These are phyloP conservation scores for Meda fulgida DNA, from an alignment of 2,797 vertebrate genomes.

Conservation along the genomic window DNA sequence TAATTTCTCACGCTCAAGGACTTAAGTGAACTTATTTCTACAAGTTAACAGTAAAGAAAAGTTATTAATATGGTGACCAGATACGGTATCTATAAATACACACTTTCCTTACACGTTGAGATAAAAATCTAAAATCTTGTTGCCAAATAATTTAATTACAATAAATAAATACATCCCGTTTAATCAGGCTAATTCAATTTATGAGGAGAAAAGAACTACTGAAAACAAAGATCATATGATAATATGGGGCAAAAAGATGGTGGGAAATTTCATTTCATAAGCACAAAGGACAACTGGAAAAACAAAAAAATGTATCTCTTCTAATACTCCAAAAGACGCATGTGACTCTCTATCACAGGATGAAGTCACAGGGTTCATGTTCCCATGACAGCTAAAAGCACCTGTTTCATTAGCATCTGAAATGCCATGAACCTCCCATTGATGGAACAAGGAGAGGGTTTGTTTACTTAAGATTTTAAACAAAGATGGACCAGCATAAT, in stretches of 20 bases:
- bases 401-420: conserved; percentile 59
- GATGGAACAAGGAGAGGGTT: conserved; percentile 33
- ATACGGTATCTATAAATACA: neutral
- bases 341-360: conserved; percentile 34
- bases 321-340: conserved; percentile 12
- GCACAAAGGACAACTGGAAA: neutral
- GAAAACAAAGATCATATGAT: conserved; percentile 13
- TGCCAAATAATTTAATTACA: neutral
- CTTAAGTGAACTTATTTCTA: neutral
- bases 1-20: neutral
- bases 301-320: conserved; percentile 5
- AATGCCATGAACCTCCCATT: conserved; percentile 31
- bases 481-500: conserved; percentile 52
- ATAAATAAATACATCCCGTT: neutral
- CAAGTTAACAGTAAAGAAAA: neutral
- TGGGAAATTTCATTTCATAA: conserved; percentile 21
- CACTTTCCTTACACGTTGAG: neutral
- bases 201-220: neutral
- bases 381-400: conserved; percentile 56
- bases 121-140: neutral
- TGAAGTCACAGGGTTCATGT: conserved; percentile 22
- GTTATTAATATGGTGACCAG: neutral
- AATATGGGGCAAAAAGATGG: conserved; percentile 11
- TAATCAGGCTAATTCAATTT: neutral
- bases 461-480: conserved; percentile 56